Conservation (phyloP, 1,140 invertebrate genomes). For the Zaprionus gabonicus region DNA sequence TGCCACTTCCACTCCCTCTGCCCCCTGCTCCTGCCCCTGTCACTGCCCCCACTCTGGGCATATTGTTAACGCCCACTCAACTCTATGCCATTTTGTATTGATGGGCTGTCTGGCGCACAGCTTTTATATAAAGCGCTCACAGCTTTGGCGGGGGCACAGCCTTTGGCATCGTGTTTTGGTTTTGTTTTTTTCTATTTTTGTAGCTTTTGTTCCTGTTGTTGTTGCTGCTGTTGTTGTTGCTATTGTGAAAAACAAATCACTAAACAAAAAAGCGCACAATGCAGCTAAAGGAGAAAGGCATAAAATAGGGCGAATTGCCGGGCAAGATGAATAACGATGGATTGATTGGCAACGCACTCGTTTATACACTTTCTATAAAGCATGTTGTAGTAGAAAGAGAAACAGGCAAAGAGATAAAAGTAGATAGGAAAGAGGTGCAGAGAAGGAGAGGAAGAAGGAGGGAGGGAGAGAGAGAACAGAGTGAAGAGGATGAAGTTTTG, state of each 20-base stretch:
- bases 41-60: constrained; percentile 19
- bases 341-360: constrained; percentile 39
- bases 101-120: constrained; percentile 81
- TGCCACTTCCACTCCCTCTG: neutral
- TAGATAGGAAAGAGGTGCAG: too few relatives aligned
- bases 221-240: constrained; percentile 29
- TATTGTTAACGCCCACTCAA: constrained; percentile 82
- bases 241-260: constrained; percentile 73
- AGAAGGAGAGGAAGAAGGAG: neutral
- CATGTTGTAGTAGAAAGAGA: neutral
- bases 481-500: neutral
- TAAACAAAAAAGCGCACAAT: constrained; percentile 78
- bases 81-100: constrained; percentile 83
- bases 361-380: neutral
- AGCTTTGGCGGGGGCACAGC: constrained; percentile 66
- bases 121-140: constrained; percentile 79
- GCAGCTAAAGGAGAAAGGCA: constrained; percentile 65
- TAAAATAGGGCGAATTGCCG: constrained; percentile 50
- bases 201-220: constrained; percentile 25
- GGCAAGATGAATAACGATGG: constrained; percentile 22
- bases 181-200: constrained; percentile 65
- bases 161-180: constrained; percentile 77
- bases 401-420: too few relatives aligned
- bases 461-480: neutral
- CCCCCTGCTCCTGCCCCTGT: too few relatives aligned